Percentiles rank a stretch among this genome's conserved stretches.
phyloP scores from a whole-genome alignment of 2,113 vertebrate genomes.

The Erythrocercus mccallii region DNA sequence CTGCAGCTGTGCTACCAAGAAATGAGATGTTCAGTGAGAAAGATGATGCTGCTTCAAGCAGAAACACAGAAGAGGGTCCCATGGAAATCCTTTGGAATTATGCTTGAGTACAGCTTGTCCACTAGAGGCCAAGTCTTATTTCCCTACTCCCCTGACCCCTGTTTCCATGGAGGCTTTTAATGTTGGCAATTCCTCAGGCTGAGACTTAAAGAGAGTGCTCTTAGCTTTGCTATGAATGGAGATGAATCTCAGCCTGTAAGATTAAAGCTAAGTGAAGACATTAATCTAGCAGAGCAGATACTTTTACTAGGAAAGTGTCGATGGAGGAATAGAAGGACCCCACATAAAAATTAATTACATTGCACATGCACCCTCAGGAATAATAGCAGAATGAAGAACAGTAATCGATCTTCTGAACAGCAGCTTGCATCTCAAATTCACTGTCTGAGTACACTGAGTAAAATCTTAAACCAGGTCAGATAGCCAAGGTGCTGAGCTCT shows the following conservation, averaged over 20 bases:
- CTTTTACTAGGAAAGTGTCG: not conserved
- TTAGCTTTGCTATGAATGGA: not conserved
- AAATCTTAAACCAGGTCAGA: conserved; percentile 26
- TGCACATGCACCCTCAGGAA: conserved; percentile 27
- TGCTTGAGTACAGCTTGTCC: not conserved
- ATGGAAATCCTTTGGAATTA: not conserved
- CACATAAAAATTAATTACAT: conserved; percentile 55
- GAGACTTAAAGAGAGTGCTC: not conserved
- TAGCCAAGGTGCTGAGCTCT: not conserved
- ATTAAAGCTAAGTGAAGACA: conserved; percentile 22
- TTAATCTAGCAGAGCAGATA: not conserved
- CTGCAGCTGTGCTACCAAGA: not conserved
- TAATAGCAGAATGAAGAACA: not conserved
- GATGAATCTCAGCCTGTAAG: not conserved
- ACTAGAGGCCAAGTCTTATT: not conserved
- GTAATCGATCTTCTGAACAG: conserved; percentile 2
- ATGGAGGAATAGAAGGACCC: not conserved
- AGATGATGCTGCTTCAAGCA: not conserved
- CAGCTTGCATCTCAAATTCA: not conserved
- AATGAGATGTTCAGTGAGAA: not conserved
- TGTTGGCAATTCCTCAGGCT: not conserved
- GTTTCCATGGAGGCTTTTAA: not conserved
- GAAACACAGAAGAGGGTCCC: not conserved
- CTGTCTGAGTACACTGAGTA: not conserved
- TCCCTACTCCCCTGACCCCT: not conserved